phyloP scores from a whole-genome alignment of 2,888 invertebrate species.

The Pimpla rufipes region DNA sequence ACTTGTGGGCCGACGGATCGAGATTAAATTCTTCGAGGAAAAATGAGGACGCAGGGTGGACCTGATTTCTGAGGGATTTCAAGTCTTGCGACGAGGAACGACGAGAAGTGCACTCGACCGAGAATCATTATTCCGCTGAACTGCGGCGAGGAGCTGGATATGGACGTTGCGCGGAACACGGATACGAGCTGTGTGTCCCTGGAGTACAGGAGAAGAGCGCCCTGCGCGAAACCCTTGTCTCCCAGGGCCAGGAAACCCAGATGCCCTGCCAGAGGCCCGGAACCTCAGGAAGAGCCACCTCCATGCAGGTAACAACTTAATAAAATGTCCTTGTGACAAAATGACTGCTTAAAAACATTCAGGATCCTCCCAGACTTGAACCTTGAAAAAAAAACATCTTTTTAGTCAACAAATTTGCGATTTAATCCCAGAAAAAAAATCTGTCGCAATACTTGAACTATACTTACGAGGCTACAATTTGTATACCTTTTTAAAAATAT shows the following conservation, averaged over 20 bases:
- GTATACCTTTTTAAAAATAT: too few relatives aligned
- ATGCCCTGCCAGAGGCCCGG: slow-evolving; percentile 66
- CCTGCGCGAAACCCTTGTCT: slow-evolving; percentile 65
- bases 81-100: slow-evolving; percentile 25
- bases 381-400: too few relatives aligned
- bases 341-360: too few relatives aligned
- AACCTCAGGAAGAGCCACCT: slow-evolving; percentile 51
- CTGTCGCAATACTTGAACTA: too few relatives aligned
- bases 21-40: slow-evolving; percentile 15
- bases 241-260: slow-evolving; percentile 33
- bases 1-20: background rate
- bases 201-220: slow-evolving; percentile 62
- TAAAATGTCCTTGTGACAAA: background rate
- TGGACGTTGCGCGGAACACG: background rate
- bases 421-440: too few relatives aligned
- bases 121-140: slow-evolving; percentile 48
- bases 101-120: slow-evolving; percentile 23
- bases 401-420: too few relatives aligned
- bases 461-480: too few relatives aligned
- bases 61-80: background rate
- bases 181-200: slow-evolving; percentile 66
- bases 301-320: slow-evolving; percentile 67
- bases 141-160: slow-evolving; percentile 38
- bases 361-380: too few relatives aligned
- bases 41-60: slow-evolving; percentile 23